Percentiles rank a stretch among this genome's conserved stretches.
phyloP scores from a whole-genome alignment of 2,888 invertebrate species.

The Tipula helvola region DNA sequence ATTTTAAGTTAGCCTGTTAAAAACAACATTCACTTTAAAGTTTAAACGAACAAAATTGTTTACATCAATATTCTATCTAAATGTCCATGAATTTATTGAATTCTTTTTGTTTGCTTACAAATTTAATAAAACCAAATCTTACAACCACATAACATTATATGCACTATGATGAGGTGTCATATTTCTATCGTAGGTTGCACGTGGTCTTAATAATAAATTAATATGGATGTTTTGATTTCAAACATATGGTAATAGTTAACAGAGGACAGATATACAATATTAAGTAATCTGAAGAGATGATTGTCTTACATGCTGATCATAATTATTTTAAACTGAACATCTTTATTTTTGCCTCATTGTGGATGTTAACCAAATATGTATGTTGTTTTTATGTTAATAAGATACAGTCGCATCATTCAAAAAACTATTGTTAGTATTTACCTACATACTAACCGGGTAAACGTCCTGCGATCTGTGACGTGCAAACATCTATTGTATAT shows the following conservation, averaged over 20 bases:
- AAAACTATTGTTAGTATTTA: too few relatives aligned
- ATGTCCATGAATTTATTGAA: background rate
- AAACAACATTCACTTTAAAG: background rate
- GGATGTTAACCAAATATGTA: background rate
- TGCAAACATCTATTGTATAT: too few relatives aligned
- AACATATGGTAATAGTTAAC: background rate
- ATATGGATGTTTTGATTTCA: background rate
- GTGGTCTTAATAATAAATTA: background rate
- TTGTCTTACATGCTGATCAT: background rate
- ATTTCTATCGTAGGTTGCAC: background rate
- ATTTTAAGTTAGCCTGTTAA: background rate
- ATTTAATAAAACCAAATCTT: background rate
- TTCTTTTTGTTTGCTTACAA: background rate
- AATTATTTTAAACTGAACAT: too few relatives aligned
- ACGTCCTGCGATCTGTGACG: too few relatives aligned
- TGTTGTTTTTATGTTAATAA: background rate
- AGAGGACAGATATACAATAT: too few relatives aligned
- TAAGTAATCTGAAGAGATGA: too few relatives aligned
- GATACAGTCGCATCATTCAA: background rate
- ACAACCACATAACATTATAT: background rate
- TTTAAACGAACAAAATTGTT: background rate
- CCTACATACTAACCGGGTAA: too few relatives aligned
- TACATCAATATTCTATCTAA: background rate
- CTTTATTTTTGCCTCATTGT: too few relatives aligned
- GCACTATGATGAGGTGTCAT: background rate